Conservation (phyloP, 2,113 vertebrate species). For the Neolamprologus sp. region DNA sequence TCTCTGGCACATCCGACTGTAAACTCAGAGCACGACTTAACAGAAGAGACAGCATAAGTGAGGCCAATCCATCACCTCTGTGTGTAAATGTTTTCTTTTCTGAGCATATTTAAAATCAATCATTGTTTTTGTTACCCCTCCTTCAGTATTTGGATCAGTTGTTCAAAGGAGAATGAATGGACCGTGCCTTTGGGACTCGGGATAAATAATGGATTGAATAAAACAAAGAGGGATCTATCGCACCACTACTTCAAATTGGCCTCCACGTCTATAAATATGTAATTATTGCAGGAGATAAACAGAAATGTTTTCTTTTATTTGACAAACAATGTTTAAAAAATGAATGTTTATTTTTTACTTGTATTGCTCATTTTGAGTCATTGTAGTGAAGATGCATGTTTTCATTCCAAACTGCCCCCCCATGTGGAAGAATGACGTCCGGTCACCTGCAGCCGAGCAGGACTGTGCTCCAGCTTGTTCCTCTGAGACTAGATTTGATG, state of each 20-base stretch:
- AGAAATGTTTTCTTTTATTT: conserved; percentile 12
- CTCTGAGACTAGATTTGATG: not conserved
- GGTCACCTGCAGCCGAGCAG: not conserved
- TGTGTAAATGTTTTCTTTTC: conserved; percentile 44
- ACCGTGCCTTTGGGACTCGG: conserved; percentile 21
- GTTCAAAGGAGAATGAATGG: not conserved
- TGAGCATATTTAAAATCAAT: conserved; percentile 27
- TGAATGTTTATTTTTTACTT: conserved; percentile 11
- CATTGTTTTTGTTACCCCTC: not conserved
- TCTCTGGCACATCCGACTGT: not conserved
- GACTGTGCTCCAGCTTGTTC: not conserved
- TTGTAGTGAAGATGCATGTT: conserved; percentile 52
- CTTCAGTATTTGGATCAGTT: conserved; percentile 14
- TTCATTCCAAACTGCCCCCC: not conserved
- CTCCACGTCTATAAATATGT: conserved; percentile 3
- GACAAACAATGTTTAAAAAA: not conserved
- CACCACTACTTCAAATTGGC: conserved; percentile 32
- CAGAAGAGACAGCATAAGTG: not conserved
- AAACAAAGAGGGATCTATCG: not conserved
- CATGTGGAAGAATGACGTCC: not conserved
- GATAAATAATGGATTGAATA: not conserved
- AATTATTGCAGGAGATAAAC: not conserved
- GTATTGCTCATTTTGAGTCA: not conserved
- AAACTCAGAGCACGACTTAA: not conserved
- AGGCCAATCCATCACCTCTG: not conserved